Percentiles rank a stretch among this genome's conserved stretches.
Conservation (phyloP, 2,797 vertebrate genomes). For the Antrozous pallidus region DNA sequence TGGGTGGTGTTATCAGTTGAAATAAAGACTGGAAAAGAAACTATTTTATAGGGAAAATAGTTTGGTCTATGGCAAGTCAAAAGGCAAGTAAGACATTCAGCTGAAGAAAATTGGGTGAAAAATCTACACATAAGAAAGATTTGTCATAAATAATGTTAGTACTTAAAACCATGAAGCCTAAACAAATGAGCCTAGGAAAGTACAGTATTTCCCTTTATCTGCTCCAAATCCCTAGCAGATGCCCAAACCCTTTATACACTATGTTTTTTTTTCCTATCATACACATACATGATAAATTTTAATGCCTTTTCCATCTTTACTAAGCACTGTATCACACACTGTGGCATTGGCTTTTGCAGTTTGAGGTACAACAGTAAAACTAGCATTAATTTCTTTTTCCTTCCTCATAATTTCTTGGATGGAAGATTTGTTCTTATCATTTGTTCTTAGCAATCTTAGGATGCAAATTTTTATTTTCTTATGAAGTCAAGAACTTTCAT, state of each 20-base stretch:
- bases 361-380: background rate
- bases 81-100: background rate
- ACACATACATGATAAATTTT: background rate
- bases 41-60: background rate
- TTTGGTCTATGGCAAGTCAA: background rate
- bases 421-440: background rate
- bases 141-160: background rate
- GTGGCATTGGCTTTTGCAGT: background rate
- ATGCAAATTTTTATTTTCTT: background rate
- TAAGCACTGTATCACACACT: background rate
- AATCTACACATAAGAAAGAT: background rate
- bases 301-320: background rate
- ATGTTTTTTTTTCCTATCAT: background rate
- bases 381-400: background rate
- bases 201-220: background rate
- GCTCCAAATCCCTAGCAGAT: background rate
- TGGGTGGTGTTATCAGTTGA: background rate
- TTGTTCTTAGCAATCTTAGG: background rate
- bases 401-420: background rate
- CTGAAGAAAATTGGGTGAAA: background rate
- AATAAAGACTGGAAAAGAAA: background rate
- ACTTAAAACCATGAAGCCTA: background rate
- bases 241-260: background rate
- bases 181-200: background rate
- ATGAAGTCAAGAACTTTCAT: background rate